A percentile compares a stretch with the other conserved stretches of the same genome.
These are phyloP conservation scores for Polypterus bichir DNA, from an alignment of 2,113 vertebrate genomes.

Conservation along the genomic window DNA sequence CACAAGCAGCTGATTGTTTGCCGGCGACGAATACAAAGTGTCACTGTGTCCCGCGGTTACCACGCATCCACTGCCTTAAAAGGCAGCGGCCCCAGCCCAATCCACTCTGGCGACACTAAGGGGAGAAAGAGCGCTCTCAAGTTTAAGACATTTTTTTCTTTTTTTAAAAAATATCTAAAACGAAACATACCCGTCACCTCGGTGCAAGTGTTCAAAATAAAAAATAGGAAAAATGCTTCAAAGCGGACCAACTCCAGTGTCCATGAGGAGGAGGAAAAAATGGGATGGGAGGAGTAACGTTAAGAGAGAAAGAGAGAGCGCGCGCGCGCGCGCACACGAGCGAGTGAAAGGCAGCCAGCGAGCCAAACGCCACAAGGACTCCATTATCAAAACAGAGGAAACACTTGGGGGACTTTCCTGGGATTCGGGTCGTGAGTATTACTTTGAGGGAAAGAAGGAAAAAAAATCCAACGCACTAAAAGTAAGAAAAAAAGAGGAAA, in stretches of 20 bases:
- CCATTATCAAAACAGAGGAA: conserved; percentile 52
- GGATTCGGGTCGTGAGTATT: conserved; percentile 29
- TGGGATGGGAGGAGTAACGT: conserved; percentile 52
- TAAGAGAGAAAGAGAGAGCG: conserved; percentile 30
- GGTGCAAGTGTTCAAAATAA: not conserved
- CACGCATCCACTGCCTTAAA: conserved; percentile 39
- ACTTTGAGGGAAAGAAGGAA: conserved; percentile 10
- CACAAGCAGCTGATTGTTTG: too few relatives aligned
- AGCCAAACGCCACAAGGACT: conserved; percentile 46
- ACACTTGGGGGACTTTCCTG: conserved; percentile 51
- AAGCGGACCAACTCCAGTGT: conserved; percentile 16
- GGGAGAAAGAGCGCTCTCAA: too few relatives aligned
- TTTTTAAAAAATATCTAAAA: not conserved
- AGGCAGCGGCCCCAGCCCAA: conserved; percentile 28
- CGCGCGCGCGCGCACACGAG: not conserved
- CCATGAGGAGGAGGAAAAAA: conserved; percentile 40
- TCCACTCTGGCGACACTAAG: too few relatives aligned
- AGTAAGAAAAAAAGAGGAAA: too few relatives aligned
- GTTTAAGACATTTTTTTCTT: too few relatives aligned
- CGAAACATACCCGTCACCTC: not conserved
- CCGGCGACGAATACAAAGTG: too few relatives aligned
- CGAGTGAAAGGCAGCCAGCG: conserved; percentile 13
- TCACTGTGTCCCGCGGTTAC: too few relatives aligned
- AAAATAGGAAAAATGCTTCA: conserved; percentile 3
- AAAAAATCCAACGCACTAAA: too few relatives aligned